Conservation (phyloP, 2,797 vertebrate species). For the Sebastes kiyomatsui region DNA sequence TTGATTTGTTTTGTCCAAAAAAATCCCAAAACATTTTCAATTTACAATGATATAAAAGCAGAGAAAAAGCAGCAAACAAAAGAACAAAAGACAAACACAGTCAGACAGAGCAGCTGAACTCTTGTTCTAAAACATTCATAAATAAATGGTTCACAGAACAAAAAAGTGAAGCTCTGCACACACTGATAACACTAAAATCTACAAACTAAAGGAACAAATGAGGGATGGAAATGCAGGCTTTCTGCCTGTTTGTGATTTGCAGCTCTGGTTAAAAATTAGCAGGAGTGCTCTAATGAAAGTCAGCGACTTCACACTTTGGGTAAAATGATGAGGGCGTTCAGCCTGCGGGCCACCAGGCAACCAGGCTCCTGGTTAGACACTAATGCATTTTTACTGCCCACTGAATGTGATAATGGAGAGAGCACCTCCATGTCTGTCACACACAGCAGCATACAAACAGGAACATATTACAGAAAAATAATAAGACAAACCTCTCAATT, state of each 20-base stretch:
- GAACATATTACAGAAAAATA: background rate
- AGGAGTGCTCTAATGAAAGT: slow-evolving; percentile 64
- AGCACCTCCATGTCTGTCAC: slow-evolving; percentile 20
- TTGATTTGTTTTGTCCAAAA: background rate
- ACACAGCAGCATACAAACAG: background rate
- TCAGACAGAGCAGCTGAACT: background rate
- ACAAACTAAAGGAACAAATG: background rate
- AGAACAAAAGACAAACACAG: background rate
- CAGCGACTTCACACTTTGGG: slow-evolving; percentile 49
- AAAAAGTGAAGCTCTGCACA: background rate
- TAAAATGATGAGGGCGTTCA: slow-evolving; percentile 22
- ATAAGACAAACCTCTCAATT: background rate
- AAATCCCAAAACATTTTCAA: background rate
- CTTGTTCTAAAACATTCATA: background rate
- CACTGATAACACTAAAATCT: background rate
- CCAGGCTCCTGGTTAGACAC: slow-evolving; percentile 24
- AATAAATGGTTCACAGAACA: background rate
- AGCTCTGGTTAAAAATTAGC: slow-evolving; percentile 66
- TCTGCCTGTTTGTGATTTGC: slow-evolving; percentile 29
- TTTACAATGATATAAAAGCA: background rate
- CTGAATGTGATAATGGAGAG: slow-evolving; percentile 8
- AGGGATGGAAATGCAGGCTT: background rate
- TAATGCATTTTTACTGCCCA: slow-evolving; percentile 33
- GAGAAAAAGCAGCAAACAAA: background rate
- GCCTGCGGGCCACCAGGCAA: slow-evolving; percentile 35